Evolutionary conservation across 2,888 invertebrate species (phyloP), one percentile per base, ranked within the genome.

Genomic region (Cryptops parisi): DNA sequence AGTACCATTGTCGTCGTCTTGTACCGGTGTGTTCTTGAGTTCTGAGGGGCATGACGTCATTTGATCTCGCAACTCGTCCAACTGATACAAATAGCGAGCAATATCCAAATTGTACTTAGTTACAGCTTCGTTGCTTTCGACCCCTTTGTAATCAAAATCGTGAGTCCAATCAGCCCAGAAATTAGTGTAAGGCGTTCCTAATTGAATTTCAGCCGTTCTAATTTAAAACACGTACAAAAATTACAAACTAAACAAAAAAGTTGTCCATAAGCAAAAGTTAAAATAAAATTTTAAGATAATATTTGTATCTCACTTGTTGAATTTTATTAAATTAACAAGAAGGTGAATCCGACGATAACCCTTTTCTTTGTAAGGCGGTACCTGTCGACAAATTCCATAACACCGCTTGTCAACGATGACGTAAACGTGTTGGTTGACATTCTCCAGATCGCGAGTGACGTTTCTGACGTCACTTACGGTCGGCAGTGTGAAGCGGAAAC

Each of bases 81-180:
- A 33, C 15, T 33, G 12, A 21, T 33, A 48, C 15, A 48, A 33
- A 19, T 48, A 48, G n/a, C 38, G 9, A 2, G 48, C 48, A 5
- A 48, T 15, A 15, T 9, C 15, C 12, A 19, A 3, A 9, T 33
- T 15, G n/a, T 27, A 26, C 9, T 21, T 19, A 12, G 17, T 27
- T 5, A 27, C 19, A 2, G 33, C 38, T 15, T 17, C 19, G 15
- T 27, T 33, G 3, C 3, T 12, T 2, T 4, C 15, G 6, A 17
- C 21, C 6, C 48, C 48, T 27, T 48, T 48, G 48, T 48, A 48
- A 19, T 33, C 15, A 4, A 48, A 48, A 22, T 48, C 48, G 48
- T 48, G 48, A 27, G 2, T 48, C 48, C 48, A 48, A 21, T 48
- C 48, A 33, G 48, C 26, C 48, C 48, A 48, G 12, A 33, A 12